Conservation (phyloP, 1,140 invertebrate genomes). For the Drosophila melanica region DNA sequence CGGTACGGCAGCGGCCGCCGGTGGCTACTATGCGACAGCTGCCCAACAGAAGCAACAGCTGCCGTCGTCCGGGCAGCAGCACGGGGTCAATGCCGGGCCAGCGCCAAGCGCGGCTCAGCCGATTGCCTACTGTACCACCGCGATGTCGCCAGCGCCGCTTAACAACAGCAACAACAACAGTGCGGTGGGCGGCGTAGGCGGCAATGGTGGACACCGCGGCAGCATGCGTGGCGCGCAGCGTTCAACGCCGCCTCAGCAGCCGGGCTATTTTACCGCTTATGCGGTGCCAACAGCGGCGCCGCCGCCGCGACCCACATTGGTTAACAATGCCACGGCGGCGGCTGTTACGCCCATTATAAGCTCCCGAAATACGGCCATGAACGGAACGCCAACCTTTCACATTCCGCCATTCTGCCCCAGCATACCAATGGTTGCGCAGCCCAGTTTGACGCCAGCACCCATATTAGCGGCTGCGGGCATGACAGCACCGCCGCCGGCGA, state of each 20-base stretch:
- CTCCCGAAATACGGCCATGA: slow-evolving; percentile 44
- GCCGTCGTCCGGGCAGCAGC: slow-evolving; percentile 44
- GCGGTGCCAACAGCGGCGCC: slow-evolving; percentile 35
- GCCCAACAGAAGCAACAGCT: slow-evolving; percentile 45
- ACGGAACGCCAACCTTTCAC: slow-evolving; percentile 49
- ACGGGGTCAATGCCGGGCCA: slow-evolving; percentile 26
- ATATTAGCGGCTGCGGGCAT: slow-evolving; percentile 41
- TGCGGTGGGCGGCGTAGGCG: slow-evolving; percentile 8
- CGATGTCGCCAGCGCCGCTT: slow-evolving; percentile 16
- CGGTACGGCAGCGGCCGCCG: slow-evolving; percentile 19
- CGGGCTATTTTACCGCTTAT: slow-evolving; percentile 43
- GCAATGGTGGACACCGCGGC: slow-evolving; percentile 41
- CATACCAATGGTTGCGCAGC: slow-evolving; percentile 35
- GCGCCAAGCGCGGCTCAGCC: slow-evolving; percentile 22
- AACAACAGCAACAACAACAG: slow-evolving; percentile 37
- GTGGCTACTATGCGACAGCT: slow-evolving; percentile 38
- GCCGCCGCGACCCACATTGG: slow-evolving; percentile 39
- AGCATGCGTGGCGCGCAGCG: slow-evolving; percentile 49
- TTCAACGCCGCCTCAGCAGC: slow-evolving; percentile 50
- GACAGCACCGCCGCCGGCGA: slow-evolving; percentile 10
- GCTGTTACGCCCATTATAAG: slow-evolving; percentile 55
- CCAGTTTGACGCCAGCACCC: slow-evolving; percentile 32
- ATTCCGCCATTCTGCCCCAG: slow-evolving; percentile 39
- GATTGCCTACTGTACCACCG: slow-evolving; percentile 38
- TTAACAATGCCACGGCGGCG: slow-evolving; percentile 28